Evolutionary conservation across 2,888 invertebrate species (phyloP), one percentile per base, ranked within the genome.

Genomic region (Monochamus alternatus): DNA sequence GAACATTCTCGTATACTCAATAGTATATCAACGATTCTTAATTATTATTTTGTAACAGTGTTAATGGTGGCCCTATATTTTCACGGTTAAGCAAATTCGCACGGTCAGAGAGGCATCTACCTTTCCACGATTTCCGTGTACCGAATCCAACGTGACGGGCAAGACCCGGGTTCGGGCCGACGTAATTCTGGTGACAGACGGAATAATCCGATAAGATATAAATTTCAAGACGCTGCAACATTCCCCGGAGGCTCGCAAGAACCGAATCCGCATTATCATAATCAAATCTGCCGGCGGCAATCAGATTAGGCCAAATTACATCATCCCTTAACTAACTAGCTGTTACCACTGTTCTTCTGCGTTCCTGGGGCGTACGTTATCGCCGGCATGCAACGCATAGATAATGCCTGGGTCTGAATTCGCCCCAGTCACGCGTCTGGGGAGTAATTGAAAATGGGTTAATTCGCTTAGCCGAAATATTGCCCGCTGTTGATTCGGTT

Each of bases 261-360:
- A 67, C 82, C 77, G 84, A 85, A 84, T 84, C 81, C 83, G 78
- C 85, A 87, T 88, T 87, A 87, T 86, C 87, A 88, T 88, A 88
- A 88, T 88, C 87, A 86, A 87, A 88, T 88, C 86, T 84, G 81
- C 84, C 82, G 82, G 83, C 80, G 82, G 85, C 86, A 87, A 88
- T 88, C 85, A 82, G 87, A 87, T 88, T 88, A 87, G 83, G 79
- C 81, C 83, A 85, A 87, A 88, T 87, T 87, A 86, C 86, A 86
- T 86, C 85, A 86, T 81, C 86, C 86, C 85, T 85, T 82, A 86
- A 87, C 87, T 87, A 87, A 86, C 87, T 87, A 83, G 84, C 84
- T 84, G 86, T 85, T 85, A 83, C 84, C 83, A 81, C 76, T 83
- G 83, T 84, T 85, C 83, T 82, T 81, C 81, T 76, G 76, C 64